A percentile compares a stretch with the other conserved stretches of the same genome.
phyloP scores from a whole-genome alignment of 2,888 invertebrate genomes.

The Subacronicta megacephala region DNA sequence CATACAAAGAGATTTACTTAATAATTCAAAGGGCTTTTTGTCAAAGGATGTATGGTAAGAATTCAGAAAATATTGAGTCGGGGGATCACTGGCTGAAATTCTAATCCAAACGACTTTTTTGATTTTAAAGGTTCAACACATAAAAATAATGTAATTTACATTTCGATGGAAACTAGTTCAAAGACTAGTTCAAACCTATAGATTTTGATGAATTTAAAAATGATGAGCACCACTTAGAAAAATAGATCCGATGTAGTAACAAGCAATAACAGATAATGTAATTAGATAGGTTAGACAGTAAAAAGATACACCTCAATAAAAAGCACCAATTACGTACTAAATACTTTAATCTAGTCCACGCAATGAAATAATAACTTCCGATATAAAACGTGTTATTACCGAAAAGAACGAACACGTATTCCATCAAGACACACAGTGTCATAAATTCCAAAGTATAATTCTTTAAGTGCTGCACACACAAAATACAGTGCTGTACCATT shows the following conservation, averaged over 20 bases:
- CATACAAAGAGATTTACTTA: conserved; percentile 38
- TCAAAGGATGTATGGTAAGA: conserved; percentile 29
- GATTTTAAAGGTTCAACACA: not conserved
- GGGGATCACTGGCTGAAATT: not conserved
- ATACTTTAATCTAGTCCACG: no score
- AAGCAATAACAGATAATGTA: no score
- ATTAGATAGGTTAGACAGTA: no score
- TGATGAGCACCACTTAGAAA: no score
- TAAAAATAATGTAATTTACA: no score
- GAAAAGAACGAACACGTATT: conserved; percentile 21
- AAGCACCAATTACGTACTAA: no score
- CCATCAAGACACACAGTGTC: conserved; percentile 23
- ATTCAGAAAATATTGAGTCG: conserved; percentile 18
- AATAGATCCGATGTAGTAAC: no score
- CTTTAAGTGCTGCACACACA: conserved; percentile 22
- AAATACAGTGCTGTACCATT: conserved; percentile 42
- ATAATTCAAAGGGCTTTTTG: conserved; percentile 44
- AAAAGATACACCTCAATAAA: no score
- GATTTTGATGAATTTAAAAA: no score
- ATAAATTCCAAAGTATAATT: conserved; percentile 19
- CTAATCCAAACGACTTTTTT: not conserved
- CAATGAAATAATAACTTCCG: no score
- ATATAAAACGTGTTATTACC: conserved; percentile 5
- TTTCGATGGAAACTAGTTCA: no score
- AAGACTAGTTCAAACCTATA: no score